Evolutionary conservation across 2,797 vertebrate species (phyloP).

Genomic region (Coccyzus lansbergi): DNA sequence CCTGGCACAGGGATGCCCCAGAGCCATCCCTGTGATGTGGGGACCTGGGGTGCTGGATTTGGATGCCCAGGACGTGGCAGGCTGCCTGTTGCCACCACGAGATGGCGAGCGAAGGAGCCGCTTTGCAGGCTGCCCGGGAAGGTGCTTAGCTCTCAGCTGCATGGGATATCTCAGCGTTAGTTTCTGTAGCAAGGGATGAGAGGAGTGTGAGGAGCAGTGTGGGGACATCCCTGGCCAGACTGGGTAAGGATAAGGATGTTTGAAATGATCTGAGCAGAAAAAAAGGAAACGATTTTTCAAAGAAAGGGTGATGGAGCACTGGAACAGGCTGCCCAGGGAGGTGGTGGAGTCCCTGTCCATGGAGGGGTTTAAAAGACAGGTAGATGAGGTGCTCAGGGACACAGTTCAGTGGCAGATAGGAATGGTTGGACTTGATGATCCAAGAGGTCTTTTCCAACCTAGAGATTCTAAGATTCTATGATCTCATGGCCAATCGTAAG

Average conservation of each 20-base stretch:
- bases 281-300: too few relatives aligned
- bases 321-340: too few relatives aligned
- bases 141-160: neutral
- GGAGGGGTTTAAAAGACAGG: too few relatives aligned
- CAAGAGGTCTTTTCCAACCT: too few relatives aligned
- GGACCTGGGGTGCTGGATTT: fast-evolving
- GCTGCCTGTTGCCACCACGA: constrained; percentile 51
- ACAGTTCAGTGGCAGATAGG: too few relatives aligned
- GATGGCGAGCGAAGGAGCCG: constrained; percentile 60
- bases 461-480: too few relatives aligned
- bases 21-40: too few relatives aligned
- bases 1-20: fast-evolving
- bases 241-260: neutral
- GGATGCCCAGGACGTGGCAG: neutral
- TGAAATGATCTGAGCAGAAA: neutral
- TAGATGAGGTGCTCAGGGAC: too few relatives aligned
- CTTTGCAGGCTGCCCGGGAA: neutral
- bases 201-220: fast-evolving
- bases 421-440: too few relatives aligned
- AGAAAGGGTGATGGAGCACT: too few relatives aligned
- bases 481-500: fast-evolving
- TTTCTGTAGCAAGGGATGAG: fast-evolving
- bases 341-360: too few relatives aligned
- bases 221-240: neutral
- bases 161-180: fast-evolving